Conservation (phyloP, 2,113 vertebrate genomes). For the Mesitornis unicolor region DNA sequence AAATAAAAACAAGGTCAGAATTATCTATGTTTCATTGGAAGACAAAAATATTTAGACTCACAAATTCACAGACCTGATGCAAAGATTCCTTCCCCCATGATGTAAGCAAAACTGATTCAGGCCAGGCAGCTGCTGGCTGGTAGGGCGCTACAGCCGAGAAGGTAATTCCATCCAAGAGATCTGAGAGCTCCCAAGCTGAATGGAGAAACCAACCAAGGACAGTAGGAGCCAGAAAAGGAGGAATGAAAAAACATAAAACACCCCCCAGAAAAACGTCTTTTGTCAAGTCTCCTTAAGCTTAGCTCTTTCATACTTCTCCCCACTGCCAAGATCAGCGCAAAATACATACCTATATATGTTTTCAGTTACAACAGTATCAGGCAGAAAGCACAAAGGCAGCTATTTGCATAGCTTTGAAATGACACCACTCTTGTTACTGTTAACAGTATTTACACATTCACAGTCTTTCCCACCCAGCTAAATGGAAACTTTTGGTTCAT, state of each 20-base stretch:
- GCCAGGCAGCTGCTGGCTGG: background rate
- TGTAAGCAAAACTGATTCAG: background rate
- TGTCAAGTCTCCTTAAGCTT: background rate
- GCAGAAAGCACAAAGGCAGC: background rate
- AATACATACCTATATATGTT: too few relatives aligned
- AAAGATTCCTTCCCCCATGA: background rate
- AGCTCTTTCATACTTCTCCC: background rate
- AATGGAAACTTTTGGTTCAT: background rate
- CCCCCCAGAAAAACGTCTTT: background rate
- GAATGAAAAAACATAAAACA: background rate
- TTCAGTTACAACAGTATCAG: background rate
- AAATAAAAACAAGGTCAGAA: background rate
- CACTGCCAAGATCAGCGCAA: background rate
- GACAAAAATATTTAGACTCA: background rate
- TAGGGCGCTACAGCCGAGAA: background rate
- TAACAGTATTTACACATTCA: slow-evolving; percentile 1
- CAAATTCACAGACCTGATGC: background rate
- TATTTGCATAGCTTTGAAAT: slow-evolving; percentile 12
- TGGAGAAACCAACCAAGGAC: background rate
- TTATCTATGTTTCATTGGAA: background rate
- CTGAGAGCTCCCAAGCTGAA: background rate
- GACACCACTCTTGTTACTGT: background rate
- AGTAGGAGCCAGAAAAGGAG: background rate
- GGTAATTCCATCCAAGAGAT: background rate
- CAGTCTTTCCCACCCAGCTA: background rate